Conservation (phyloP, 2,888 invertebrate species). For the Cosmopolites sordidus region DNA sequence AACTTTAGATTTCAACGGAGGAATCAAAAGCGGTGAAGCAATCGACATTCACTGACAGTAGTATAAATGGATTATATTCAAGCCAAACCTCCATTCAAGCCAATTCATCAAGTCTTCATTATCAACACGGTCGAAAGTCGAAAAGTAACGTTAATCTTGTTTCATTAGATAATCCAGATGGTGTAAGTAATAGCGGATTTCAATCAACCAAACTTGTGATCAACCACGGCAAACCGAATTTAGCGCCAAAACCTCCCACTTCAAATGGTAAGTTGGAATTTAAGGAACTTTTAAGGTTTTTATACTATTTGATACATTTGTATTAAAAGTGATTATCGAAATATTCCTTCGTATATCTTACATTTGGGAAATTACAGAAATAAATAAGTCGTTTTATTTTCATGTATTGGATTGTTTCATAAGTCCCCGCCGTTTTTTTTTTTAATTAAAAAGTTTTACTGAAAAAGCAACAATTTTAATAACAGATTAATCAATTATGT, state of each 20-base stretch:
- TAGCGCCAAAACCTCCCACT: constrained; percentile 79
- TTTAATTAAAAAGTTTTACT: too few species aligned
- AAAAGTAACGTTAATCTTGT: constrained; percentile 45
- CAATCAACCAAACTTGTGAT: constrained; percentile 48
- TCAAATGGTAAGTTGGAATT: constrained; percentile 45
- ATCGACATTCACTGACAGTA: constrained; percentile 21
- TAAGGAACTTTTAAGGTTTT: too few species aligned
- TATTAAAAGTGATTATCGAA: too few species aligned
- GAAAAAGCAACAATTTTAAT: too few species aligned
- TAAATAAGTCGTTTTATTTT: too few species aligned
- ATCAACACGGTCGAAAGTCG: constrained; percentile 37
- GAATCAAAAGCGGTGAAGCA: constrained; percentile 17
- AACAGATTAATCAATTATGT: too few species aligned
- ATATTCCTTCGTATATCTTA: too few species aligned
- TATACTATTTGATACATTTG: too few species aligned
- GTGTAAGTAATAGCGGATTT: constrained; percentile 29
- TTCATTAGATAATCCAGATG: constrained; percentile 35
- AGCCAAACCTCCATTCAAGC: constrained; percentile 29
- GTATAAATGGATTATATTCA: constrained; percentile 30
- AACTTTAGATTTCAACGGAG: constrained; percentile 27
- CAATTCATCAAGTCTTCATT: constrained; percentile 27
- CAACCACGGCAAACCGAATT: constrained; percentile 72
- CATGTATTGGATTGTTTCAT: too few species aligned
- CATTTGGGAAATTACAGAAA: too few species aligned
- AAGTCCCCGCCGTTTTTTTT: too few species aligned